Percentiles rank a stretch among this genome's conserved stretches.
phyloP scores from a whole-genome alignment of 2,888 invertebrate species.

The Trachelus stipa region DNA sequence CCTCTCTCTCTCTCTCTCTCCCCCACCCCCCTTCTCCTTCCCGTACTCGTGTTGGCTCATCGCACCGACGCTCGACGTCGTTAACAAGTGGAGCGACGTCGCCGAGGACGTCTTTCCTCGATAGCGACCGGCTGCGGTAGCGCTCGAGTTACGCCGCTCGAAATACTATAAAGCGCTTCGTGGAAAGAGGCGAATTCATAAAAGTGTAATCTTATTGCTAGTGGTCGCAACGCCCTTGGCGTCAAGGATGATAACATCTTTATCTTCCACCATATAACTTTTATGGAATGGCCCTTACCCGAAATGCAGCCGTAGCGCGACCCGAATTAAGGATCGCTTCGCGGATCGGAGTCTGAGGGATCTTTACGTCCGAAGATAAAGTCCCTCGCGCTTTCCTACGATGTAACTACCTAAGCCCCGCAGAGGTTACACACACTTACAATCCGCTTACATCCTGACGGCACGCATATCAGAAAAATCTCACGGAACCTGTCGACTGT shows the following conservation, averaged over 20 bases:
- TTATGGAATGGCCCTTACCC: slow-evolving; percentile 55
- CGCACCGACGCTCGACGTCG: slow-evolving; percentile 18
- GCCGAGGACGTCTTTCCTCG: too few relatives aligned
- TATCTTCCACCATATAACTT: slow-evolving; percentile 61
- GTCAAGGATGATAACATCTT: slow-evolving; percentile 55
- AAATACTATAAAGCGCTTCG: slow-evolving; percentile 42
- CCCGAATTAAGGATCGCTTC: slow-evolving; percentile 55
- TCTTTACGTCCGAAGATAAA: too few relatives aligned
- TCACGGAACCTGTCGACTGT: too few relatives aligned
- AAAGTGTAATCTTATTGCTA: slow-evolving; percentile 55
- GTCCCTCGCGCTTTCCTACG: too few relatives aligned
- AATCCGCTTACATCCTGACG: too few relatives aligned
- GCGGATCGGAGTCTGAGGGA: slow-evolving; percentile 39
- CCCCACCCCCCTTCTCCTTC: neutral
- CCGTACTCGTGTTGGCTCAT: neutral
- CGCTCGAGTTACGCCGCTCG: too few relatives aligned
- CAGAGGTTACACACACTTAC: too few relatives aligned
- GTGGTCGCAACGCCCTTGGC: too few relatives aligned
- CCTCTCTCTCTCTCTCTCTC: neutral
- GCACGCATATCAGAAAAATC: too few relatives aligned
- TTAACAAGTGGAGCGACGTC: neutral
- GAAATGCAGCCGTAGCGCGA: slow-evolving; percentile 52
- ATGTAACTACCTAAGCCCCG: too few relatives aligned
- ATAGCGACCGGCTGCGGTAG: too few relatives aligned
- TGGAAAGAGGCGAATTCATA: slow-evolving; percentile 55